Evolutionary conservation across 2,888 invertebrate species (phyloP).

Genomic region (Agriopis leucophaearia): DNA sequence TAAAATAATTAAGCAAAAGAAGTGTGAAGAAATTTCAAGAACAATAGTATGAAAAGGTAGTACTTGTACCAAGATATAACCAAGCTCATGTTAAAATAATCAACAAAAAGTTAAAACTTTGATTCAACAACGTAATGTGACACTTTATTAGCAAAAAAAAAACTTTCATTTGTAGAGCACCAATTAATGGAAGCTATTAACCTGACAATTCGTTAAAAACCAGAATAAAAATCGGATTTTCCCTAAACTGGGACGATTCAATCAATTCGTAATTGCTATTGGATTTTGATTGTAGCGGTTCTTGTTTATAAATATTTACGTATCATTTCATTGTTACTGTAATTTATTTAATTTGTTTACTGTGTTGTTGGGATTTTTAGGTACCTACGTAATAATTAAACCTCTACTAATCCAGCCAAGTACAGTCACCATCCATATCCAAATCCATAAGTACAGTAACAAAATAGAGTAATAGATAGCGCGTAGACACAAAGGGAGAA

Average conservation of each 20-base stretch:
- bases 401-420: no score
- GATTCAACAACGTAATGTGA: neutral
- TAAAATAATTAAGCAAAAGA: no score
- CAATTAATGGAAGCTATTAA: constrained; percentile 26
- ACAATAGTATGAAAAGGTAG: no score
- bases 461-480: no score
- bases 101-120: neutral
- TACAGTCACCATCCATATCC: no score
- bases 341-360: constrained; percentile 1
- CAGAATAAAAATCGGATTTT: constrained; percentile 38
- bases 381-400: no score
- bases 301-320: constrained; percentile 26
- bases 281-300: constrained; percentile 25
- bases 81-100: no score
- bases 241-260: constrained; percentile 38
- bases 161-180: constrained; percentile 15
- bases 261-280: constrained; percentile 46
- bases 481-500: no score
- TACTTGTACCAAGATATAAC: no score
- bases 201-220: constrained; percentile 33
- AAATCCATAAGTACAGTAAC: no score
- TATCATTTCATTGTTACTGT: constrained; percentile 18
- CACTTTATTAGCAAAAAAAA: constrained; percentile 3
- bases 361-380: neutral
- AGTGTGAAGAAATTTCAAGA: no score